Evolutionary conservation across 1,140 invertebrate species (phyloP).

Genomic region (Lepidurus couesii): DNA sequence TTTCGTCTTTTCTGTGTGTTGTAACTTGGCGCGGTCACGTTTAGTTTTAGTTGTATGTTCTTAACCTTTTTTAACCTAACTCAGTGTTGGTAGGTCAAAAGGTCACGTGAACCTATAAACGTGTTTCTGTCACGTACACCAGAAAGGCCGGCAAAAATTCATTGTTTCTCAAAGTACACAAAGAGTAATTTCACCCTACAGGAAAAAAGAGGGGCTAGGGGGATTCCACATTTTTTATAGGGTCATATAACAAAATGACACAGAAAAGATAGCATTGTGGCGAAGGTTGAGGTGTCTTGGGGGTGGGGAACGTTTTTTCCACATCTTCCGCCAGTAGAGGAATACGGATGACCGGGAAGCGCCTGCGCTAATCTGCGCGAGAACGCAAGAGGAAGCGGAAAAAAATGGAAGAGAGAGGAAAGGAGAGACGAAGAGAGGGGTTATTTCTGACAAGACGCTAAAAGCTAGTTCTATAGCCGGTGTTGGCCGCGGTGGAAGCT

Average conservation of each 20-base stretch:
- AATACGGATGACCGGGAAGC: background rate
- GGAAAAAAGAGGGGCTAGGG: background rate
- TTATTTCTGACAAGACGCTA: constrained; percentile 18
- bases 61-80: background rate
- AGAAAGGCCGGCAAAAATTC: background rate
- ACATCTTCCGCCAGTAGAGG: background rate
- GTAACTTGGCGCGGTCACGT: background rate
- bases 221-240: background rate
- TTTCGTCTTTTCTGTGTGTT: background rate
- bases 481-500: constrained; percentile 10
- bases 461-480: background rate
- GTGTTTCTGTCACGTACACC: background rate
- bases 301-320: background rate
- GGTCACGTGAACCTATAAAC: background rate
- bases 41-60: background rate
- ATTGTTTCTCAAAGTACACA: background rate
- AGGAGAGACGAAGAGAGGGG: background rate
- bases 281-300: background rate
- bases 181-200: no score
- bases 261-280: constrained; percentile 1
- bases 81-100: background rate
- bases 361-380: background rate
- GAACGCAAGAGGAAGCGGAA: background rate
- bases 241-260: background rate
- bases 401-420: background rate